Evolutionary conservation across 1,140 invertebrate genomes (phyloP).

Genomic region (Trichonephila clavipes): DNA sequence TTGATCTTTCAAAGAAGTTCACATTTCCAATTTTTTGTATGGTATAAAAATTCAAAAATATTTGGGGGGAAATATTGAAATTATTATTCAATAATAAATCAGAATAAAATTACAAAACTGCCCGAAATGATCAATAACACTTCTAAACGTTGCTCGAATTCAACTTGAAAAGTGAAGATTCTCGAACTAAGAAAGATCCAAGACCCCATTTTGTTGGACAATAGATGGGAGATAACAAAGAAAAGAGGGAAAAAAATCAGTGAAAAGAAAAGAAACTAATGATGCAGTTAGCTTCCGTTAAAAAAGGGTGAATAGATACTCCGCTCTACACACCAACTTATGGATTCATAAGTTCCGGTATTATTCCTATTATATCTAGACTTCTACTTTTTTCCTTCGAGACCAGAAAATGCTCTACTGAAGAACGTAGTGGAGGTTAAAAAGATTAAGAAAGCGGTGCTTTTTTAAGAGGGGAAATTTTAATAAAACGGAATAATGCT

Average conservation of each 20-base stretch:
- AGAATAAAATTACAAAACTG: too few species aligned
- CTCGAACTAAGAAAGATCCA: neutral
- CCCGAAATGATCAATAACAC: neutral
- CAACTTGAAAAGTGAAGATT: constrained; percentile 3
- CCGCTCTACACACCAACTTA: neutral
- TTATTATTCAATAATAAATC: too few species aligned
- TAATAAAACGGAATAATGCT: neutral
- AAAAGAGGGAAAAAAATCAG: neutral
- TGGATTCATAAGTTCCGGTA: constrained; percentile 35
- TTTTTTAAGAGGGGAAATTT: neutral
- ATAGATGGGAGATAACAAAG: constrained; percentile 28
- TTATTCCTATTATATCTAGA: constrained; percentile 1
- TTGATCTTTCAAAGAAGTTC: too few species aligned
- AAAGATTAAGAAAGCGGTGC: neutral
- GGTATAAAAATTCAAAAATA: too few species aligned
- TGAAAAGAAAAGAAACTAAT: constrained; percentile 45
- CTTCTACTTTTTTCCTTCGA: neutral
- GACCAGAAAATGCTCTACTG: neutral
- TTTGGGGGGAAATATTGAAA: too few species aligned
- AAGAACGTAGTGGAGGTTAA: constrained; percentile 13
- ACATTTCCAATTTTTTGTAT: too few species aligned
- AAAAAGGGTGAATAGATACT: constrained; percentile 40
- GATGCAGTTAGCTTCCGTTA: constrained; percentile 46
- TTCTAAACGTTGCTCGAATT: neutral
- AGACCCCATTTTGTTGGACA: constrained; percentile 43